Conservation (phyloP, 2,888 invertebrate genomes). For the Cantharis nigra region DNA sequence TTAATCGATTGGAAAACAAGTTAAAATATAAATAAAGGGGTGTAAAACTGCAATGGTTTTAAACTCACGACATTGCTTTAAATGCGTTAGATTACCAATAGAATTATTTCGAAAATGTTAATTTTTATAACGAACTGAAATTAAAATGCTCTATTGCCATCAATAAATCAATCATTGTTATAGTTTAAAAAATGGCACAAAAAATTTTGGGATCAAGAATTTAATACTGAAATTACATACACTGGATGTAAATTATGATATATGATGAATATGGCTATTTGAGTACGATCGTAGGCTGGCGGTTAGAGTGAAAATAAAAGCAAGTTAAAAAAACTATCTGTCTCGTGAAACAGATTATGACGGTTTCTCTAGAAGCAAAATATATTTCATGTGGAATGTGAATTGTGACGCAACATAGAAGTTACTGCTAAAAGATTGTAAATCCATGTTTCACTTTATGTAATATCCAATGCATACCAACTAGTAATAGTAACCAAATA, state of each 20-base stretch:
- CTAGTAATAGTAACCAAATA: conserved; percentile 1
- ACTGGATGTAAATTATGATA: too few species aligned
- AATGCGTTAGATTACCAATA: background rate
- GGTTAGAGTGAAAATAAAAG: background rate
- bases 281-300: too few species aligned
- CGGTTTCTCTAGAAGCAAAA: background rate
- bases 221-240: too few species aligned
- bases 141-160: too few species aligned
- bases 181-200: too few species aligned
- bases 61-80: background rate
- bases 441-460: background rate
- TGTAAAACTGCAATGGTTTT: background rate
- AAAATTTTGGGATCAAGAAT: too few species aligned
- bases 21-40: background rate
- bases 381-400: background rate
- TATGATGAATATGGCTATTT: too few species aligned
- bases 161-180: too few species aligned
- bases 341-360: background rate
- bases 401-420: background rate
- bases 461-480: background rate
- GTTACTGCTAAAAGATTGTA: background rate
- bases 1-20: background rate
- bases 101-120: too few species aligned
- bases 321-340: background rate
- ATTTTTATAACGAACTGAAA: too few species aligned